These are phyloP conservation scores for Peromyscus nudipes DNA, from an alignment of 2,797 vertebrate species.

Conservation along the genomic window DNA sequence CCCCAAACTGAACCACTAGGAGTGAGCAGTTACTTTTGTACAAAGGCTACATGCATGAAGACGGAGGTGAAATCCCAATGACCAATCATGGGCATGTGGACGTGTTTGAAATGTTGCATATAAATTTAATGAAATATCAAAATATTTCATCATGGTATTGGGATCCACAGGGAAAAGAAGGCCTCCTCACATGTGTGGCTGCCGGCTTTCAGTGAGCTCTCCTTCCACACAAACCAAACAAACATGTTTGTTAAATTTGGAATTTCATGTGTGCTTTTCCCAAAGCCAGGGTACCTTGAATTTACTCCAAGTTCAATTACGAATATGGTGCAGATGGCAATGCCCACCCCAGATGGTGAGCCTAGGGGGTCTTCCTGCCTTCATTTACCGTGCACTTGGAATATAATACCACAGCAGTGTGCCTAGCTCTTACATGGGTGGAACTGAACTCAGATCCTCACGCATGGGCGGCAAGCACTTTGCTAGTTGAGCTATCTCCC, in stretches of 20 bases:
- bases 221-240: neutral
- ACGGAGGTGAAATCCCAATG: neutral
- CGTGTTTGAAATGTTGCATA: neutral
- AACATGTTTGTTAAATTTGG: neutral
- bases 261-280: neutral
- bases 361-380: neutral
- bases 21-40: neutral
- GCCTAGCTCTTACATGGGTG: neutral
- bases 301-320: neutral
- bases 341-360: neutral
- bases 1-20: neutral
- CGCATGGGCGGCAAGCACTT: neutral
- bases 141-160: neutral
- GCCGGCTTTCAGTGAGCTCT: constrained; percentile 1
- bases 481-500: too few species aligned
- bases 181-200: neutral
- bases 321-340: neutral
- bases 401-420: neutral
- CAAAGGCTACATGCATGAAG: neutral
- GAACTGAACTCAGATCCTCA: neutral
- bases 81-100: neutral
- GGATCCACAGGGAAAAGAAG: neutral
- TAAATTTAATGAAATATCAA: neutral
- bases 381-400: neutral
- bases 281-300: neutral